phyloP scores from a whole-genome alignment of 2,888 invertebrate species.

The Micoletzkya japonica region DNA sequence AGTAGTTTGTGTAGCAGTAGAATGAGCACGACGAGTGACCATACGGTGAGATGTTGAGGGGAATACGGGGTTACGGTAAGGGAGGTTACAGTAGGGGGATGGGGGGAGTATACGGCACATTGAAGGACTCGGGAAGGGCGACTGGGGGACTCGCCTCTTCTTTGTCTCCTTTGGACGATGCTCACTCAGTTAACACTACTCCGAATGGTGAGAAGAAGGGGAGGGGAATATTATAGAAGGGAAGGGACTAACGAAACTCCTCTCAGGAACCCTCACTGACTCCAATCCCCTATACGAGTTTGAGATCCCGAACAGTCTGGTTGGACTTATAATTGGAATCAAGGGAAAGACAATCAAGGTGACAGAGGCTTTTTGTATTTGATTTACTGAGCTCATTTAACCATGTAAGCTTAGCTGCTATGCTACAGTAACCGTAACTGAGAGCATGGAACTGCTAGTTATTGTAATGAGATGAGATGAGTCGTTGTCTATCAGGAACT shows the following conservation, averaged over 20 bases:
- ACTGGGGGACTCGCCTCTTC: conserved; percentile 55
- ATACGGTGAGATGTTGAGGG: too few relatives aligned
- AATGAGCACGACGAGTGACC: too few relatives aligned
- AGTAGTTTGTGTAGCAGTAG: background rate
- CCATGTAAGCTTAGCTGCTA: background rate
- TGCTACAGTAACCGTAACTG: too few relatives aligned
- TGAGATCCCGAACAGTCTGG: conserved; percentile 63
- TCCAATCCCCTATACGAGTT: conserved; percentile 62
- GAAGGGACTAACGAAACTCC: background rate
- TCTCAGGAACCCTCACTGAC: conserved; percentile 25
- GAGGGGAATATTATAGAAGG: background rate
- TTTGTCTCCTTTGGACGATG: conserved; percentile 45
- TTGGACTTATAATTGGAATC: conserved; percentile 63
- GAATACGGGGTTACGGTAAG: background rate
- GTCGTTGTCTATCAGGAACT: conserved; percentile 47
- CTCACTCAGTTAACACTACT: conserved; percentile 22
- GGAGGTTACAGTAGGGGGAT: background rate
- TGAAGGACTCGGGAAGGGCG: conserved; percentile 60
- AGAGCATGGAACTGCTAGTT: background rate
- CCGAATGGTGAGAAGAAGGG: conserved; percentile 29
- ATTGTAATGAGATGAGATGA: background rate
- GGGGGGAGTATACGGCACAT: conserved; percentile 47
- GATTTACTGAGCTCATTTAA: background rate
- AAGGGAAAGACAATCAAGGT: conserved; percentile 63
- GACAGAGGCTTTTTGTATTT: conserved; percentile 5